These are phyloP conservation scores for Rhabdomys dilectus DNA, from an alignment of 2,113 vertebrate genomes.

Conservation along the genomic window DNA sequence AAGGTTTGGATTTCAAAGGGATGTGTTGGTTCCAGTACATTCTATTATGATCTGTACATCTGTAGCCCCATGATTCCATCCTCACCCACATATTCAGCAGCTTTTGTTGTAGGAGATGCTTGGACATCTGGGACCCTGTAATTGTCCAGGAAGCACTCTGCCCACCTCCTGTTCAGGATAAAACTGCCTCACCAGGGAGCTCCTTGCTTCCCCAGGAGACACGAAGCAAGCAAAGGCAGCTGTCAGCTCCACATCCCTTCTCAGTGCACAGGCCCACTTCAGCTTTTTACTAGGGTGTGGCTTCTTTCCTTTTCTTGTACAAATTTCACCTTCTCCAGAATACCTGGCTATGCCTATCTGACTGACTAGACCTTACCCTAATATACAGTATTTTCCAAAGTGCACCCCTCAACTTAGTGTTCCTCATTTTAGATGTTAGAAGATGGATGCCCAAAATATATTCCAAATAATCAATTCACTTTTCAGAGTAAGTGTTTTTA, in stretches of 20 bases:
- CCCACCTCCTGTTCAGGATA: not conserved
- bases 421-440: not conserved
- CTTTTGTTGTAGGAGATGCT: not conserved
- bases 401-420: not conserved
- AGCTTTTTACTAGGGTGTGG: not conserved
- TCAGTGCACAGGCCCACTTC: not conserved
- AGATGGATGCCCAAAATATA: not conserved
- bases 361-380: not conserved
- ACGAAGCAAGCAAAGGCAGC: too few relatives aligned
- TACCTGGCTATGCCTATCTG: not conserved
- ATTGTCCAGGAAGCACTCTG: not conserved
- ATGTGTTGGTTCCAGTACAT: not conserved
- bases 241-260: not conserved
- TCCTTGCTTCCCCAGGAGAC: not conserved
- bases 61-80: not conserved
- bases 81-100: not conserved
- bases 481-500: not conserved
- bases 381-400: not conserved
- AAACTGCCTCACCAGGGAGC: not conserved
- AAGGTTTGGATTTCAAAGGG: not conserved
- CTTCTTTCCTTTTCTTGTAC: not conserved
- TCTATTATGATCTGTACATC: not conserved
- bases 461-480: not conserved
- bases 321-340: not conserved
- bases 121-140: too few relatives aligned